phyloP scores from a whole-genome alignment of 1,140 invertebrate species.

The Medauroidea extradentata region DNA sequence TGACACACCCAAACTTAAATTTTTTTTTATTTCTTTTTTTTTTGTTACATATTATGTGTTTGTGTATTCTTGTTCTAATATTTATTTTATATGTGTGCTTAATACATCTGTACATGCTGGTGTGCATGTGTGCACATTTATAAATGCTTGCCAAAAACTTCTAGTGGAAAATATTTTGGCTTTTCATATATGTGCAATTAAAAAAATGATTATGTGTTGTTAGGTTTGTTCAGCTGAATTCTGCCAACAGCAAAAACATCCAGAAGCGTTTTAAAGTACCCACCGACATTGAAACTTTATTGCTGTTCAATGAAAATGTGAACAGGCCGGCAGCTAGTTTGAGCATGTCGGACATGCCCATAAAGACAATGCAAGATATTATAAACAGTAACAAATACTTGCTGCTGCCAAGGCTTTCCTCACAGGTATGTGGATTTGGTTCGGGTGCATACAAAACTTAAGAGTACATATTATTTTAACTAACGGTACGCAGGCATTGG shows the following conservation, averaged over 20 bases:
- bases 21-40: no score
- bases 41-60: no score
- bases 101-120: no score
- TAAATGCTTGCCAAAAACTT: no score
- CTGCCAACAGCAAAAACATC: slow-evolving; percentile 54
- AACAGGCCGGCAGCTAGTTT: slow-evolving; percentile 77
- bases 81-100: no score
- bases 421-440: slow-evolving; percentile 61
- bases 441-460: slow-evolving; percentile 1
- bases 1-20: no score
- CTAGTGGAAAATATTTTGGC: no score
- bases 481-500: no score
- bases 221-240: slow-evolving; percentile 62
- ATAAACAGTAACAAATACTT: slow-evolving; percentile 87
- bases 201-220: slow-evolving; percentile 13
- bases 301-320: slow-evolving; percentile 88
- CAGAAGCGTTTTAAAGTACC: slow-evolving; percentile 67
- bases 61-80: no score
- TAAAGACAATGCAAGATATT: slow-evolving; percentile 80
- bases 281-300: slow-evolving; percentile 72
- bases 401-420: slow-evolving; percentile 82
- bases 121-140: no score
- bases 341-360: slow-evolving; percentile 81
- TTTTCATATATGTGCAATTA: background rate
- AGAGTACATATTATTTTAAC: no score